phyloP scores from a whole-genome alignment of 2,113 vertebrate species.

The Dicerorhinus sumatrensis region DNA sequence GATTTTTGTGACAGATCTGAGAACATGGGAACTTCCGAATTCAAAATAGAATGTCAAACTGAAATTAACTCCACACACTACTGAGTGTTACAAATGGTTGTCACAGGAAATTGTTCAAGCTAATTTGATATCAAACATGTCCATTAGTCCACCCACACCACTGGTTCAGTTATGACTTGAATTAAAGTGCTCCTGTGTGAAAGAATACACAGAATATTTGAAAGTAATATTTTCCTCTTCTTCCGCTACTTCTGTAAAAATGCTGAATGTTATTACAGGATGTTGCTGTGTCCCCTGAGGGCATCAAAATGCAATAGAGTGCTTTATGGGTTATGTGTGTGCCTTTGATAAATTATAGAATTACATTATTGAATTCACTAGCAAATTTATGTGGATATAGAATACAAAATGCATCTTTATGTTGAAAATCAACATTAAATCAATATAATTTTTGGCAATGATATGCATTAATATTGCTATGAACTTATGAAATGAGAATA shows the following conservation, averaged over 20 bases:
- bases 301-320: background rate
- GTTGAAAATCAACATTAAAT: conserved; percentile 35
- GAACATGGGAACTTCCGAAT: background rate
- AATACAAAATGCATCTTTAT: conserved; percentile 45
- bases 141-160: background rate
- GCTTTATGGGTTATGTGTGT: background rate
- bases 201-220: conserved; percentile 22
- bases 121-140: background rate
- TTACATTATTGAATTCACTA: background rate
- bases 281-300: background rate
- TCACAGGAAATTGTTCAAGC: background rate
- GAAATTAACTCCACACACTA: background rate
- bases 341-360: background rate
- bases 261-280: background rate
- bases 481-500: background rate
- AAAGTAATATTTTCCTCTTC: background rate
- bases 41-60: conserved; percentile 5
- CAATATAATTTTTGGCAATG: conserved; percentile 17
- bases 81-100: background rate
- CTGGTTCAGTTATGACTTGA: background rate
- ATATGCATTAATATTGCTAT: background rate
- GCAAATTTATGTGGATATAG: background rate
- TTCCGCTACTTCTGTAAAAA: conserved; percentile 1
- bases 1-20: background rate
- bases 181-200: background rate